A percentile compares a stretch with the other conserved stretches of the same genome.
phyloP scores from a whole-genome alignment of 2,113 vertebrate genomes.

The Esox niger region DNA sequence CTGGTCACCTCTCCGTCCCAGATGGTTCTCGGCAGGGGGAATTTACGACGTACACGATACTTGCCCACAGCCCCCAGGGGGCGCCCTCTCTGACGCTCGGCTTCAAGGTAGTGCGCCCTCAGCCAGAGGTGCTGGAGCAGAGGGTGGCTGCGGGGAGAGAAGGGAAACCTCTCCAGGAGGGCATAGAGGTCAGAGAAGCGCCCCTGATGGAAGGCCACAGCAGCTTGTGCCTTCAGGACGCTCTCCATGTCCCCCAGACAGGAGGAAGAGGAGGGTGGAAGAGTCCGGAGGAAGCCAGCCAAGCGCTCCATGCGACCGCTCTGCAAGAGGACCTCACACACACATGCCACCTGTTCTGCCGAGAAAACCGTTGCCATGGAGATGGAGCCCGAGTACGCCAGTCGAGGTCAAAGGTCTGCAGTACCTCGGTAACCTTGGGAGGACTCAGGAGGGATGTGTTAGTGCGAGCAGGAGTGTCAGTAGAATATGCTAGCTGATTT shows the following conservation, averaged over 20 bases:
- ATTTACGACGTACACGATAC: constrained; percentile 70
- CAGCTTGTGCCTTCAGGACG: constrained; percentile 65
- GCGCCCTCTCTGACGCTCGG: constrained; percentile 63
- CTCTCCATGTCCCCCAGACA: constrained; percentile 53
- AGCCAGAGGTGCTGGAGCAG: constrained; percentile 75
- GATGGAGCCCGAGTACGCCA: background rate
- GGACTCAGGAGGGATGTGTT: background rate
- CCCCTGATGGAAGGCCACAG: constrained; percentile 70
- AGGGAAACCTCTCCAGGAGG: constrained; percentile 63
- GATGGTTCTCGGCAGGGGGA: constrained; percentile 69
- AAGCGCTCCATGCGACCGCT: constrained; percentile 60
- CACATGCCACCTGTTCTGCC: constrained; percentile 65
- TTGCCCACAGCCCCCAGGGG: constrained; percentile 73
- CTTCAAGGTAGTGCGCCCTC: constrained; percentile 63
- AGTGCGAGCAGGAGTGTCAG: constrained; percentile 6
- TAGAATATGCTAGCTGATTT: constrained; percentile 3
- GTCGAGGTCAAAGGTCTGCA: background rate
- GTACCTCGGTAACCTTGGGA: background rate
- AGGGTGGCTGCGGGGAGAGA: constrained; percentile 63
- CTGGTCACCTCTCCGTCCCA: constrained; percentile 74
- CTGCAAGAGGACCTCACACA: constrained; percentile 63
- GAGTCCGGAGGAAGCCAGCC: constrained; percentile 57
- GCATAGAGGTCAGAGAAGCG: constrained; percentile 65
- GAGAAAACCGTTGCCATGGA: constrained; percentile 62
- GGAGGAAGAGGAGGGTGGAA: constrained; percentile 43